Base-by-base conservation (phyloP, 2,888 invertebrate genomes). In the Tachystola acroxantha region DNA sequence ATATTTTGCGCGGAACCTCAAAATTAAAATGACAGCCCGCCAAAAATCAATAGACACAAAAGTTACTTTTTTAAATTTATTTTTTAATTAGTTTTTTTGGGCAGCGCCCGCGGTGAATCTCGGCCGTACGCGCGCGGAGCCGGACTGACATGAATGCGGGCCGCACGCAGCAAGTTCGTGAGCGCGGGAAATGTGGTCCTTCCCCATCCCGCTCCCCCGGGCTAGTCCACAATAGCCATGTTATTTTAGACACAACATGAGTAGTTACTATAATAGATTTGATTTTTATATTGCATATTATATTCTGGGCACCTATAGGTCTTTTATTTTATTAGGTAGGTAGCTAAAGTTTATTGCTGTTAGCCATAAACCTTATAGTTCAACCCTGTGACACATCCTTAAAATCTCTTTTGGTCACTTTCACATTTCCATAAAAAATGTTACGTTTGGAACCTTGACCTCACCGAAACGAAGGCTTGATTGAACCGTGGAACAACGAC, bases 61-160 rank as follows among this genome's bases (percentile, higher is more conserved):
- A 26, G 39, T 41, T 39, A 37, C 9, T 34, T 32, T 37, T 37
- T 37, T 36, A 19, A 26, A 34, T 29, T 34, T 42, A 40, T 46
- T 52, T 44, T 47, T 45, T 42, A 42, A 45, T 48, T 48, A 44
- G 42, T 52, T 49, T 48, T 50, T 53, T 49, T 39, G 36, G 36
- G 35, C 42, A 42, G 37, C 46, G 42, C 34, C 53, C 63, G 48
- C 66, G 57, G 46, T 50, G 62, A 66, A 68, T 69, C 69, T 64
- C 77, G 67, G 64, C 75, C 53, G 61, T 62, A 45, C 76, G 70
- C 76, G 72, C 72, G 72, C 77, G 72, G 46, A 64, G 71, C 78
- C 79, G 70, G 71, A 75, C 77, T 71, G 71, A 71, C 57, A 56
- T 50, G 48, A 42, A 38, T 40, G 40, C 43, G 51, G 46, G 42